Evolutionary conservation across 2,113 vertebrate genomes (phyloP).

Genomic region (Chrysemys picta): DNA sequence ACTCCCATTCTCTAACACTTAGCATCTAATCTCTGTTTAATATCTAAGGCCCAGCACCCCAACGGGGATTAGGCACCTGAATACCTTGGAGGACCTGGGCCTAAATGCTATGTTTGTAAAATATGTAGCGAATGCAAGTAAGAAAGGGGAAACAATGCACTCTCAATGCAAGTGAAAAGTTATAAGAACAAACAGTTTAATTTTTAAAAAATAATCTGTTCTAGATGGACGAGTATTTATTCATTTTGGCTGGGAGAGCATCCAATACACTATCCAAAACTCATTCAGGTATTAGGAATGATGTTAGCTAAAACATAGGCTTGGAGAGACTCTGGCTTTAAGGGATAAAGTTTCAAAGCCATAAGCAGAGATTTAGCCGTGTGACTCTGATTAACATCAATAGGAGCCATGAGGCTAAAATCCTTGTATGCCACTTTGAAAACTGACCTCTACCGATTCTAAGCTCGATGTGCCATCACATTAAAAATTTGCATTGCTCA

Average conservation of each 20-base stretch:
- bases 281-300: constrained; percentile 68
- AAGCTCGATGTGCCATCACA: constrained; percentile 15
- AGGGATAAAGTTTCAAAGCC: constrained; percentile 23
- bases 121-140: neutral
- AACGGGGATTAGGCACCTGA: neutral
- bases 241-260: constrained; percentile 57
- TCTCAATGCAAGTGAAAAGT: neutral
- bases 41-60: neutral
- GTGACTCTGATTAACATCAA: constrained; percentile 39
- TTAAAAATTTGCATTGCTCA: constrained; percentile 1
- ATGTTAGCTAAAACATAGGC: constrained; percentile 48
- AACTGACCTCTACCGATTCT: constrained; percentile 42
- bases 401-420: constrained; percentile 24
- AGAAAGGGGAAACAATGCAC: neutral
- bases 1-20: neutral
- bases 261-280: constrained; percentile 60
- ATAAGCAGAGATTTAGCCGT: constrained; percentile 6
- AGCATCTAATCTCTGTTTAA: neutral
- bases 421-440: neutral
- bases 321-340: constrained; percentile 41
- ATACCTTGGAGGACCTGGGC: neutral
- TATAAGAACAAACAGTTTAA: neutral
- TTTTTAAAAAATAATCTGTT: neutral
- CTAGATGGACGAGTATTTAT: constrained; percentile 36
- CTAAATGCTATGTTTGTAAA: constrained; percentile 5